Conservation (phyloP, 2,888 invertebrate species). For the Spicauda simplicius region DNA sequence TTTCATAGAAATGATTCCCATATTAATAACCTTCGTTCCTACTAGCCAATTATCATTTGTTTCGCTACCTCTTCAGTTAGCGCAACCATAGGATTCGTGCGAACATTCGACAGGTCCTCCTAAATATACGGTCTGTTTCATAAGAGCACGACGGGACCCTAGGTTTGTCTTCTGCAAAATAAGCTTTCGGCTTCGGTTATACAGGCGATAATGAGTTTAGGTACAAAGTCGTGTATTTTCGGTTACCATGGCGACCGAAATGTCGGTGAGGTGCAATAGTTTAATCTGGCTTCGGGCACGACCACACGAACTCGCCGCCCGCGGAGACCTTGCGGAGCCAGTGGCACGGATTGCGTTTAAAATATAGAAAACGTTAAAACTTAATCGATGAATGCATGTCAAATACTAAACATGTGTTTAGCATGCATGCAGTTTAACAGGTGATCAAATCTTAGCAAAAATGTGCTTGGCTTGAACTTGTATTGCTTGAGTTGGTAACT, state of each 20-base stretch:
- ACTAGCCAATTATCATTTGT: conserved; percentile 34
- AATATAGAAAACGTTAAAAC: not conserved
- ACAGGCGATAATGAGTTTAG: conserved; percentile 14
- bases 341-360: conserved; percentile 43
- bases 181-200: conserved; percentile 26
- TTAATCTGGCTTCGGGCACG: conserved; percentile 73
- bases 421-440: too few species aligned
- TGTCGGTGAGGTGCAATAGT: conserved; percentile 73
- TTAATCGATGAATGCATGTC: too few species aligned
- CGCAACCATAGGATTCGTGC: conserved; percentile 57
- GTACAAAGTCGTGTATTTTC: conserved; percentile 64
- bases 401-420: too few species aligned
- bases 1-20: conserved; percentile 19
- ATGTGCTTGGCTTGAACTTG: too few species aligned
- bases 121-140: conserved; percentile 58
- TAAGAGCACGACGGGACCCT: conserved; percentile 56
- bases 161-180: conserved; percentile 13
- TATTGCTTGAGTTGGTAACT: too few species aligned
- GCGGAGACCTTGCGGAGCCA: conserved; percentile 61
- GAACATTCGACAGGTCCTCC: conserved; percentile 57
- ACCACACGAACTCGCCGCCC: conserved; percentile 65
- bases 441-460: too few species aligned
- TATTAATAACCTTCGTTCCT: conserved; percentile 35
- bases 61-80: conserved; percentile 45
- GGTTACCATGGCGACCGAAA: conserved; percentile 76